Base-by-base conservation (phyloP, 1,140 invertebrate genomes). In the Thrips palmi region DNA sequence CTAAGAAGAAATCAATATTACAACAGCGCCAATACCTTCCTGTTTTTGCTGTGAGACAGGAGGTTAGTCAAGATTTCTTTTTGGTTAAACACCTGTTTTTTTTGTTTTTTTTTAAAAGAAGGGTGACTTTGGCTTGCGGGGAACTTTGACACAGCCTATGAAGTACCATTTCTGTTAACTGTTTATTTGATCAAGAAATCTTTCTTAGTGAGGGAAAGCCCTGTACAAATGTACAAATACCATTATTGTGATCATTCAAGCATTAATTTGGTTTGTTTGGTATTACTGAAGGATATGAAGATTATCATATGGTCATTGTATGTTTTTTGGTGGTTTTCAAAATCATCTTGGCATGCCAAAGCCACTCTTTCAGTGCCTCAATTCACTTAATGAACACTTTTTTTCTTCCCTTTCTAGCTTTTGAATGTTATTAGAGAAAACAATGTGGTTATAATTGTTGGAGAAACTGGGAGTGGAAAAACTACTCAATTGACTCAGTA, bases 401-500 rank as follows among this genome's bases (percentile, higher is more conserved):
- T 15, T 41, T 29, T 19, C 20, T 37, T 44, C 33, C 48, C 19
- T 43, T n/a, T 41, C 7, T 33, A 61, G 55, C 58, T 97, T 7
- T 59, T 96, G 33, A 88, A 86, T 50, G 71, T 97, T 23, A 94
- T 98, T 17, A 63, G 91, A 35, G 92, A 97, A 49, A 97, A 97
- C 57, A 89, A 67, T 45, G 80, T 97, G 3, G 80, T 97, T 6
- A 83, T 98, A 44, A 92, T 97, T 51, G 70, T 77, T 41, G 87
- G 94, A 48, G 96, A 99, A 63, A 99, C 96, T 15, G 96, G 96
- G 11, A 93, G 87, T 50, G 96, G 94, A 29, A 99, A 99, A 62
- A 99, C 94, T 0, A 97, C 92, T 0, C 94, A 98, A 56, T 62
- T 99, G n/a, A 97, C 93, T 0, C 94, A 97, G 54, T 99, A 97